A percentile compares a stretch with the other conserved stretches of the same genome.
Evolutionary conservation across 1,140 invertebrate genomes (phyloP).

Genomic region (Aphelenchoides besseyi): DNA sequence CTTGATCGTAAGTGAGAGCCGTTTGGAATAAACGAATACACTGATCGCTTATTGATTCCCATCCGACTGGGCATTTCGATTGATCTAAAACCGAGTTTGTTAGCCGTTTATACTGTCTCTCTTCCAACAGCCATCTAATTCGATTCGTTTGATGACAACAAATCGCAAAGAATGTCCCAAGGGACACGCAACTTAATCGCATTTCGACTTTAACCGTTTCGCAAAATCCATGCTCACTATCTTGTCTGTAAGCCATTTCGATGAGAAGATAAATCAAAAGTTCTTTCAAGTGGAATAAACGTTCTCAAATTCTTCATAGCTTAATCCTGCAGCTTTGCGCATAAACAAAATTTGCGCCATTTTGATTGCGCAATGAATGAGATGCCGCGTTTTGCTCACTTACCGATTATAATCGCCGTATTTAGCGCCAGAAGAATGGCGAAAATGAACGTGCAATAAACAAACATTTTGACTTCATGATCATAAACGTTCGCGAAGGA

Average conservation of each 20-base stretch:
- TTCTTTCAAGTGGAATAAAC: not conserved
- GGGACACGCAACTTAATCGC: too few species aligned
- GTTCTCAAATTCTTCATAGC: too few species aligned
- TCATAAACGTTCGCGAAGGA: not conserved
- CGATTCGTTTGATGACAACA: too few species aligned
- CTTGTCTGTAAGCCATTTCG: too few species aligned
- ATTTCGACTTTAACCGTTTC: too few species aligned
- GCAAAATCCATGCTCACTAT: too few species aligned
- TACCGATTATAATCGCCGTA: not conserved
- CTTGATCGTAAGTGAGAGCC: constrained; percentile 15
- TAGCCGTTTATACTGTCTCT: too few species aligned
- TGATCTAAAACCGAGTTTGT: constrained; percentile 34
- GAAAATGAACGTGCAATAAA: not conserved
- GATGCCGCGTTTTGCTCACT: not conserved
- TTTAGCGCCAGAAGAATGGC: not conserved
- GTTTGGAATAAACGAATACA: constrained; percentile 20
- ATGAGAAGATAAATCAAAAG: too few species aligned
- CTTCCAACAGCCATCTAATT: too few species aligned
- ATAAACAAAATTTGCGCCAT: not conserved
- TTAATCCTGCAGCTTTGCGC: too few species aligned
- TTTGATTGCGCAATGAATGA: not conserved
- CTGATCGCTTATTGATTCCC: constrained; percentile 18
- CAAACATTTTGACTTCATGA: not conserved
- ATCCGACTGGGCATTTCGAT: constrained; percentile 28
- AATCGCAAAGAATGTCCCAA: too few species aligned